These are phyloP conservation scores for Tenthredo livida DNA, from an alignment of 2,888 invertebrate species.

Conservation along the genomic window DNA sequence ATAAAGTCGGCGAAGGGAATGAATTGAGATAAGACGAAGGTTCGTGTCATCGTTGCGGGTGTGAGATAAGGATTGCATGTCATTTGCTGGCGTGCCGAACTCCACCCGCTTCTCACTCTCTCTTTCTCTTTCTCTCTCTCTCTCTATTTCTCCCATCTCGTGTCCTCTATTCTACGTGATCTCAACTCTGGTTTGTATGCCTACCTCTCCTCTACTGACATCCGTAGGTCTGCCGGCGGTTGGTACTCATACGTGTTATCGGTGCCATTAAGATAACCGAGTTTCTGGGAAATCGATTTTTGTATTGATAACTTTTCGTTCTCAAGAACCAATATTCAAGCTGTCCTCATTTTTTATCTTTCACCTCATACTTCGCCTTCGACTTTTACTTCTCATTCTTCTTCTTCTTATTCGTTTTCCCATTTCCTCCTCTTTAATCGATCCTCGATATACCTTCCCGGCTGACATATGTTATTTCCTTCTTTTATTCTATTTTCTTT, in stretches of 20 bases:
- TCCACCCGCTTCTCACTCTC: neutral
- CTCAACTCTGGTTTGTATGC: neutral
- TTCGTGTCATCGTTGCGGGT: constrained; percentile 30
- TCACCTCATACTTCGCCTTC: neutral
- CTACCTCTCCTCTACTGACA: constrained; percentile 13
- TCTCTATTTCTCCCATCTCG: neutral
- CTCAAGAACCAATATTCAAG: constrained; percentile 39
- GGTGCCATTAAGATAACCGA: constrained; percentile 54
- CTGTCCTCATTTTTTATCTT: constrained; percentile 33
- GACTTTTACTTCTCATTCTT: neutral
- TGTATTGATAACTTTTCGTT: constrained; percentile 51
- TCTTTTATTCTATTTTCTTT: neutral
- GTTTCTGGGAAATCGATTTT: constrained; percentile 52
- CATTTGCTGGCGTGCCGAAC: constrained; percentile 34
- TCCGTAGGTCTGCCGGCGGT: constrained; percentile 14
- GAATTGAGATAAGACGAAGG: constrained; percentile 1
- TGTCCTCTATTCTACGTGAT: constrained; percentile 26
- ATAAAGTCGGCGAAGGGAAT: neutral
- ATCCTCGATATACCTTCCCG: neutral
- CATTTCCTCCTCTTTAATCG: constrained; percentile 13
- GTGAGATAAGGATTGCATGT: constrained; percentile 41
- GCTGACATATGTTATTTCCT: constrained; percentile 11
- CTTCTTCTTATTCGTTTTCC: neutral
- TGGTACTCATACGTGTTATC: constrained; percentile 47
- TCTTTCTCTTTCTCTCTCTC: constrained; percentile 34